Conservation (phyloP, 1,140 invertebrate species). For the Geopemphigus sp. region DNA sequence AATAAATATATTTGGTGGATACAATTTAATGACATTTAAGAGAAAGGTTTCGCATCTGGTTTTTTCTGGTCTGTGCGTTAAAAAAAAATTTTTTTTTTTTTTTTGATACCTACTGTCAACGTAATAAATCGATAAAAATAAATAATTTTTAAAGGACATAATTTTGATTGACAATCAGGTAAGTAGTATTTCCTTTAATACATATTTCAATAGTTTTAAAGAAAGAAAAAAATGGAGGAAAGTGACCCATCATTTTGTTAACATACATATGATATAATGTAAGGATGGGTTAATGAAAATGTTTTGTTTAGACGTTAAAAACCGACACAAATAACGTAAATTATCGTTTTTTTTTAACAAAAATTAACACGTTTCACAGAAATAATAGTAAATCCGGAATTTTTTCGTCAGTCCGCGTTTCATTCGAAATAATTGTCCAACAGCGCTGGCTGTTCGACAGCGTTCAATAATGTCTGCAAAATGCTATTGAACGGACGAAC, state of each 20-base stretch:
- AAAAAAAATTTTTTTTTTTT: conserved; percentile 24
- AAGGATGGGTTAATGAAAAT: conserved; percentile 36
- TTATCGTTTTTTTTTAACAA: neutral
- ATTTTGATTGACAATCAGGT: conserved; percentile 47
- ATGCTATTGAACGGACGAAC: no score
- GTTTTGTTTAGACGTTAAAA: neutral
- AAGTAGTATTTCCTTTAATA: conserved; percentile 48
- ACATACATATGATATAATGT: neutral
- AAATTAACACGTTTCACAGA: neutral
- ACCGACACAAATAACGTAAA: neutral
- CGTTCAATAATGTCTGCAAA: no score
- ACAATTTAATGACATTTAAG: conserved; percentile 34
- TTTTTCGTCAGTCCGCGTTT: neutral
- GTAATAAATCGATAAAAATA: conserved; percentile 42
- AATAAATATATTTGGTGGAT: conserved; percentile 20
- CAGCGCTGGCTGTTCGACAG: no score
- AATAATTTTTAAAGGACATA: conserved; percentile 41
- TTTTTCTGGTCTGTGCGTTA: conserved; percentile 46
- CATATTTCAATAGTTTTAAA: conserved; percentile 42
- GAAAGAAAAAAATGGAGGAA: conserved; percentile 38
- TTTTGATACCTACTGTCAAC: conserved; percentile 40
- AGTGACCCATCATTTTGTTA: conserved; percentile 49
- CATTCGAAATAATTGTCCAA: neutral
- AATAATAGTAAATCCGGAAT: neutral
- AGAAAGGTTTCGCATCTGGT: conserved; percentile 49